Evolutionary conservation across 1,140 invertebrate species (phyloP), one percentile per base, ranked within the genome.

Genomic region (Papilio helenus): DNA sequence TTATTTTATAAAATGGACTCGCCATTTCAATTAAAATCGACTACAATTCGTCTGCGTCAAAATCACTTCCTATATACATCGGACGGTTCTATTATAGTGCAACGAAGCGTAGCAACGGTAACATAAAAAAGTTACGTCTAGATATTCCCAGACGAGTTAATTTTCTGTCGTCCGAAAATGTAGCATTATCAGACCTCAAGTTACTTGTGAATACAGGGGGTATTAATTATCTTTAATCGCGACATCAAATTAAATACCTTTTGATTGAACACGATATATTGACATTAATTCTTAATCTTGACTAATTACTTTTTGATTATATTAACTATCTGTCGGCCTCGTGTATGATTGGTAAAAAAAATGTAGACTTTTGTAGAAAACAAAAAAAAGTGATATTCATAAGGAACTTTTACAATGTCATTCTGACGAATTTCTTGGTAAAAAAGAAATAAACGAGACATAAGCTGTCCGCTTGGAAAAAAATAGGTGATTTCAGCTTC

Each of bases 171-270:
- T 39, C 34, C 34, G 34, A 39, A 39, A 39, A 39, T 39, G 7
- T 39, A 39, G 34, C 34, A 39, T 39, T 39, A 39, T 39, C 3
- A 34, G 44, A 0, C 12, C 44, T 55, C 8, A 26, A 61, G 23
- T 61, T 16, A 12, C 26, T 26, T 61, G 58, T 61, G 3, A 26
- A 23, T 12, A 61, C 14, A 23, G 23, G 58, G 58, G 58, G 58
- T 61, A 61, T 61, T 61, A n/a, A 55, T 55, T 55, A 55, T 55
- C 51, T 55, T n/a, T 26, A 26, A 61, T 61, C 23, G 58, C 58
- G 18, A 61, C 58, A 61, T 61, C 23, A 61, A 61, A 61, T 55
- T 55, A 12, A 23, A 61, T 61, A 26, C 23, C 12, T 10, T 14
- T 26, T 26, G 23, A 61, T 61, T 61, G 23, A 26, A 61, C 58